Percentiles rank a stretch among this genome's conserved stretches.
phyloP scores from a whole-genome alignment of 1,140 invertebrate species.

The Drosophila malerkotliana region DNA sequence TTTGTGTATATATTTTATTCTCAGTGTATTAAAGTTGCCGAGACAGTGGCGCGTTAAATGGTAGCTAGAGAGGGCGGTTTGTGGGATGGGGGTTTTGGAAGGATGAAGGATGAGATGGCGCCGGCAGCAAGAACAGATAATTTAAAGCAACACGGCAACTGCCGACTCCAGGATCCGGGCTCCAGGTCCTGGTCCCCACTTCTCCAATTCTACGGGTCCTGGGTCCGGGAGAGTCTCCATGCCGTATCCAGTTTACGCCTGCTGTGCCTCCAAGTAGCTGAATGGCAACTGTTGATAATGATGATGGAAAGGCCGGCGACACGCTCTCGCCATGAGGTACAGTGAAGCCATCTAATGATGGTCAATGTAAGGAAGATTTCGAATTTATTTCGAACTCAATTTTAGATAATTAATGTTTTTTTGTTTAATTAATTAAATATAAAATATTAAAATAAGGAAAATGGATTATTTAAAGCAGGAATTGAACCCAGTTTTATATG shows the following conservation, averaged over 20 bases:
- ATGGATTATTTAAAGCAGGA: too few relatives aligned
- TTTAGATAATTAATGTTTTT: too few relatives aligned
- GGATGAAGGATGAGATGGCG: constrained; percentile 1
- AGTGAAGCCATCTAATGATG: constrained; percentile 13
- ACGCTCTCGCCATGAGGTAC: constrained; percentile 38
- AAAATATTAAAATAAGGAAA: too few relatives aligned
- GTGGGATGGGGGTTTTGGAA: neutral
- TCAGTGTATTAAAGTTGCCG: constrained; percentile 2
- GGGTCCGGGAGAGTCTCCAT: neutral
- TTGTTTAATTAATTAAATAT: too few relatives aligned
- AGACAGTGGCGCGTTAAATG: constrained; percentile 35
- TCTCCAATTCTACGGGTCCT: constrained; percentile 4
- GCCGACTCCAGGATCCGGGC: constrained; percentile 6
- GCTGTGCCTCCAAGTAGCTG: constrained; percentile 26
- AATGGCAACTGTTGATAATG: constrained; percentile 74
- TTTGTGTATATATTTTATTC: too few relatives aligned
- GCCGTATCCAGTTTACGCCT: constrained; percentile 19
- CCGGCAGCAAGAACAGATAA: constrained; percentile 50
- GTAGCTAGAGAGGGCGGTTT: neutral
- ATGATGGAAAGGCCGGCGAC: constrained; percentile 64
- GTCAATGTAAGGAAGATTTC: neutral
- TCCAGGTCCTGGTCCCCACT: constrained; percentile 11
- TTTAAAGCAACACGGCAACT: constrained; percentile 57
- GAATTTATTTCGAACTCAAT: neutral
- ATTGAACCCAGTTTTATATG: too few relatives aligned